Evolutionary conservation across 2,888 invertebrate genomes (phyloP).

Genomic region (Notodonta dromedarius): DNA sequence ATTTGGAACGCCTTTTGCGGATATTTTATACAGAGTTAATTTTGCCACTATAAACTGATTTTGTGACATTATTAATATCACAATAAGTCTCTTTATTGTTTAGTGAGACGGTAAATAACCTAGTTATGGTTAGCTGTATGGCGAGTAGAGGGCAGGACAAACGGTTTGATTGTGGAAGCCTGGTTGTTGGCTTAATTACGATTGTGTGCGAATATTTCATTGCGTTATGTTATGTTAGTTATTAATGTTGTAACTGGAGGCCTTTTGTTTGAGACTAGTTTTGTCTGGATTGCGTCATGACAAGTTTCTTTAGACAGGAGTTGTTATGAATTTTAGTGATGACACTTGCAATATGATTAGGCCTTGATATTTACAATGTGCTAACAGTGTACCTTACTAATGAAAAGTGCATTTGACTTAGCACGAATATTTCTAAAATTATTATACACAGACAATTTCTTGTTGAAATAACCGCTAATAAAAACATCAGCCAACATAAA

Average conservation of each 20-base stretch:
- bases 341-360: too few species aligned
- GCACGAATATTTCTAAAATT: neutral
- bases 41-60: constrained; percentile 16
- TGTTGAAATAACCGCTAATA: constrained; percentile 3
- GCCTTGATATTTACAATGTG: too few species aligned
- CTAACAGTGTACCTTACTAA: too few species aligned
- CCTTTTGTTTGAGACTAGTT: too few species aligned
- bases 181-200: constrained; percentile 65
- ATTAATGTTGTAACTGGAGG: too few species aligned
- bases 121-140: constrained; percentile 52
- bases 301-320: too few species aligned
- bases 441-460: neutral
- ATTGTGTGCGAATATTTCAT: constrained; percentile 52
- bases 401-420: too few species aligned
- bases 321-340: too few species aligned
- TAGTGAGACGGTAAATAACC: constrained; percentile 13
- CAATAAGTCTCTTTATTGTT: constrained; percentile 24
- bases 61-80: constrained; percentile 18
- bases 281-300: too few species aligned
- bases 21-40: constrained; percentile 41
- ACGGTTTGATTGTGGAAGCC: constrained; percentile 57
- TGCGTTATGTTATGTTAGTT: constrained; percentile 40
- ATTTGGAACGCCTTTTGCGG: constrained; percentile 72
- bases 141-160: constrained; percentile 56
- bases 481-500: constrained; percentile 12